These are phyloP conservation scores for Thinocorus orbignyianus DNA, from an alignment of 2,113 vertebrate species.

Conservation along the genomic window DNA sequence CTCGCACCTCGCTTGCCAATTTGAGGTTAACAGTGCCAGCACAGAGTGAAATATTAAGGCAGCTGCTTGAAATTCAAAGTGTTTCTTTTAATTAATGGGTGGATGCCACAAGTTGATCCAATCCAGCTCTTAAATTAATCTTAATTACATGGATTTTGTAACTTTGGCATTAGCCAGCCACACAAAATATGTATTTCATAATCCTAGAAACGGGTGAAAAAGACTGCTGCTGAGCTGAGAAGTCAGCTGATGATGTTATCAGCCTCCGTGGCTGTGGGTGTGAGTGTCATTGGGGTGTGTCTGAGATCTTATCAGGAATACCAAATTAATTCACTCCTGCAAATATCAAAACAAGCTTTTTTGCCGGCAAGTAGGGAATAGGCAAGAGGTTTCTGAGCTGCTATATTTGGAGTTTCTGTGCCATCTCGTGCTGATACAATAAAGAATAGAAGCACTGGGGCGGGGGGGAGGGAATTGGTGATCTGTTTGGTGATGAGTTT, in stretches of 20 bases:
- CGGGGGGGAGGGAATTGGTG: neutral
- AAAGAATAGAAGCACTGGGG: neutral
- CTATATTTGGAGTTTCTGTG: slow-evolving; percentile 36
- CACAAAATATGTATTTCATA: slow-evolving; percentile 76
- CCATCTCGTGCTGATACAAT: neutral
- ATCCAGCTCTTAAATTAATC: slow-evolving; percentile 81
- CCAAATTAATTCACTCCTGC: slow-evolving; percentile 73
- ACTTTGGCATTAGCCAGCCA: slow-evolving; percentile 75
- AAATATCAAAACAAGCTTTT: slow-evolving; percentile 69
- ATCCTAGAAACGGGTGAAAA: slow-evolving; percentile 69
- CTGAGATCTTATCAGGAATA: slow-evolving; percentile 65
- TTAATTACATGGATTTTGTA: slow-evolving; percentile 83
- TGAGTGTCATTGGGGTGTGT: slow-evolving; percentile 71
- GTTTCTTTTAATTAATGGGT: slow-evolving; percentile 83
- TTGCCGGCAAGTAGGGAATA: slow-evolving; percentile 49
- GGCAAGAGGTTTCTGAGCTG: slow-evolving; percentile 18
- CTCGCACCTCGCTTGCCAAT: slow-evolving; percentile 51
- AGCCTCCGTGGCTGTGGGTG: slow-evolving; percentile 62
- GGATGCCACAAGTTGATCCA: slow-evolving; percentile 77
- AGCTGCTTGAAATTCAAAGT: slow-evolving; percentile 72
- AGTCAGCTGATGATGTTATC: slow-evolving; percentile 77
- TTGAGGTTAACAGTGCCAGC: slow-evolving; percentile 64
- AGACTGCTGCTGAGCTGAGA: slow-evolving; percentile 61
- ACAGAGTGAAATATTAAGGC: slow-evolving; percentile 71
- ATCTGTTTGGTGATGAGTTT: neutral